Evolutionary conservation across 2,888 invertebrate genomes (phyloP), one percentile per base, ranked within the genome.

Genomic region (Selenia dentaria): DNA sequence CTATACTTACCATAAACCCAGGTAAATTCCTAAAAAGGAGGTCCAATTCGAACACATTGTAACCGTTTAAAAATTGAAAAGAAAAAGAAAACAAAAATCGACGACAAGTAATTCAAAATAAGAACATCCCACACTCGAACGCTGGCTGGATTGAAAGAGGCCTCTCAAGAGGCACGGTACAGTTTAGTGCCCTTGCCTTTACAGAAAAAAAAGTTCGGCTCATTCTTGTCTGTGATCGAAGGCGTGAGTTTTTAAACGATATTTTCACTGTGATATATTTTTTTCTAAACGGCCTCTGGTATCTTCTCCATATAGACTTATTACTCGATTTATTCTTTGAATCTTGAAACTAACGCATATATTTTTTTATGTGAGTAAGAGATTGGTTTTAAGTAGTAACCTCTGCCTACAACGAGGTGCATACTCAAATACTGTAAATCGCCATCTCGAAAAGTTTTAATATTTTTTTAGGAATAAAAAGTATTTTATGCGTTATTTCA

Each of bases 61-160:
- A 20, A 49, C 28, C 24, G 40, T 38, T 11, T 34, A 14, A 37
- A 51, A 36, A 40, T 33, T 22, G 43, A 51, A 62, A 52, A 55
- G 29, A 28, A 59, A 64, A 51, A 61, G 58, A 48, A 54, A 62
- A 51, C 57, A 59, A 62, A 58, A 65, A 62, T 53, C 44, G 60
- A 55, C 59, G 62, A 63, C 66, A 65, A 65, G 64, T 67, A 70
- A 66, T 71, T 75, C 64, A 60, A 74, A 80, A 74, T 70, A 69
- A 76, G 77, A 72, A 69, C 79, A 66, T 67, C 79, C 79, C 79
- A 79, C 80, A 76, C 75, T 72, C 67, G 63, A 62, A 41, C 10
- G 34, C 18, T 24, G 45, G 45, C 33, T 57, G 63, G 64, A 72
- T 69, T 70, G 62, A 70, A 75, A 73, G 45, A 70, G 77, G 70